phyloP scores from a whole-genome alignment of 2,888 invertebrate genomes.

The Cantharis rufa region DNA sequence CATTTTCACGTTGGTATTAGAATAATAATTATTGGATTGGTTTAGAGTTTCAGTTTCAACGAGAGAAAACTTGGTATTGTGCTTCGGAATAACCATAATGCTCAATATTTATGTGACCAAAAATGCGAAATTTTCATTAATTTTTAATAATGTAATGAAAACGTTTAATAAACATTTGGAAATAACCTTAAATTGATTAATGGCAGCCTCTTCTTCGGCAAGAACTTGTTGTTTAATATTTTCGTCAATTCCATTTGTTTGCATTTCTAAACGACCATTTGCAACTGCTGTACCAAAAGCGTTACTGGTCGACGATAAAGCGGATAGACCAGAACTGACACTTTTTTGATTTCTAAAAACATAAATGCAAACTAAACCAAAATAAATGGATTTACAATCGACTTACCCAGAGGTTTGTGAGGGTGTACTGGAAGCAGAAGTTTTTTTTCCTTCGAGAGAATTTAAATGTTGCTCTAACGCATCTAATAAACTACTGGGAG shows the following conservation, averaged over 20 bases:
- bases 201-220: constrained; percentile 94
- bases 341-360: constrained; percentile 79
- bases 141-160: neutral
- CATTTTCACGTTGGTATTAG: too few relatives aligned
- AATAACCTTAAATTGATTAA: constrained; percentile 91
- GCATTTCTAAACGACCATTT: constrained; percentile 52
- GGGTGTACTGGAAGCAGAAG: constrained; percentile 81
- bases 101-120: neutral
- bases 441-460: constrained; percentile 90
- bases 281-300: constrained; percentile 83
- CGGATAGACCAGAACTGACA: constrained; percentile 86
- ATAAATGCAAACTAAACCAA: neutral
- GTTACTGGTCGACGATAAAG: constrained; percentile 84
- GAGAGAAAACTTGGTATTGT: too few relatives aligned
- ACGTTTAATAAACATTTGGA: neutral
- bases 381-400: neutral
- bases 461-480: constrained; percentile 96
- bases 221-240: constrained; percentile 82
- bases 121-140: neutral
- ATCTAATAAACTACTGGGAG: constrained; percentile 94
- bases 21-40: too few relatives aligned
- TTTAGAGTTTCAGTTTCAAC: too few relatives aligned
- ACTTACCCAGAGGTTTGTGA: constrained; percentile 78
- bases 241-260: constrained; percentile 81
- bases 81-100: too few relatives aligned